phyloP scores from a whole-genome alignment of 1,140 invertebrate genomes.

The Caenorhabditis tropicalis region DNA sequence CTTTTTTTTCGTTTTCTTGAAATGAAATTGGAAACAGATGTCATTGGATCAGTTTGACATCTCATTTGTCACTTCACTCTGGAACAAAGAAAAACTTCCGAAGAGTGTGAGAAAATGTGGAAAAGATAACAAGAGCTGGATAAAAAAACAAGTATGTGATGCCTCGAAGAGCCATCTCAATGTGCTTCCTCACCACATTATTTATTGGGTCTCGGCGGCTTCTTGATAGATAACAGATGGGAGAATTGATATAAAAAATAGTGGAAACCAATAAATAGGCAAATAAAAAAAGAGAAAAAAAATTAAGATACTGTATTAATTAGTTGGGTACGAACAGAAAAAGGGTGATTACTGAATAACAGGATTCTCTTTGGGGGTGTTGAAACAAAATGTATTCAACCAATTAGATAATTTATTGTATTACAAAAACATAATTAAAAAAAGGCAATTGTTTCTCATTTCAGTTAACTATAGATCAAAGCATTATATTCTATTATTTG shows the following conservation, averaged over 20 bases:
- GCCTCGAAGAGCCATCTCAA: neutral
- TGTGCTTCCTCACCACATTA: slow-evolving; percentile 22
- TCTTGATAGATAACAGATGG: slow-evolving; percentile 21
- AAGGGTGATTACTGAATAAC: too few species aligned
- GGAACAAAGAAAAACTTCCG: neutral
- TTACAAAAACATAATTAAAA: too few species aligned
- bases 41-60: neutral
- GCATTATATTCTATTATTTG: too few species aligned
- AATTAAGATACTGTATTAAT: neutral
- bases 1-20: neutral
- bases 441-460: too few species aligned
- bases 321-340: too few species aligned
- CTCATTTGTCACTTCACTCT: neutral
- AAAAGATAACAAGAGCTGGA: neutral
- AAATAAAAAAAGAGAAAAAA: neutral
- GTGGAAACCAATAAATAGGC: neutral
- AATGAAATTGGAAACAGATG: neutral
- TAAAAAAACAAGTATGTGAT: slow-evolving; percentile 26
- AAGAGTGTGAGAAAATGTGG: slow-evolving; percentile 40
- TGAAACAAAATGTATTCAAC: too few species aligned
- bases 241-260: neutral
- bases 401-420: too few species aligned
- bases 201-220: slow-evolving; percentile 29
- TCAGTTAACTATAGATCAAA: too few species aligned
- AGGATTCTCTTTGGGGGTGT: too few species aligned